Percentiles rank a stretch among this genome's conserved stretches.
Conservation (phyloP, 2,113 vertebrate genomes). For the Gallinago paraguaiae region DNA sequence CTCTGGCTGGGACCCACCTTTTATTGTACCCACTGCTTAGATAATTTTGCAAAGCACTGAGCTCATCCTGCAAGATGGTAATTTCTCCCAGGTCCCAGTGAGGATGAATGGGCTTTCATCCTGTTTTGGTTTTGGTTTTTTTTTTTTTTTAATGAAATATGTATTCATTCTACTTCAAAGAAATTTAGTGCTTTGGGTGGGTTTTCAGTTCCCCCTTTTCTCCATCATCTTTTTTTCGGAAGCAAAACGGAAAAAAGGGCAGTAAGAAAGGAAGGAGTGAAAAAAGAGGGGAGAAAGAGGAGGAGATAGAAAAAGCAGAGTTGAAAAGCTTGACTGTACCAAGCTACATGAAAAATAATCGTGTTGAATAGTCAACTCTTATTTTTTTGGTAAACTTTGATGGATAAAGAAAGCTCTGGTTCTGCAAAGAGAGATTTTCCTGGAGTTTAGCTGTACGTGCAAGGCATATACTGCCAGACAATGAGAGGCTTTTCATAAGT, state of each 20-base stretch:
- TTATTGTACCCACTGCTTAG: constrained; percentile 8
- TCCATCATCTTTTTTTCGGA: neutral
- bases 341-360: neutral
- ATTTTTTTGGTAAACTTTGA: too few species aligned
- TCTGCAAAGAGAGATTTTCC: neutral
- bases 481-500: neutral
- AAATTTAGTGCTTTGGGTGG: neutral
- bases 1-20: constrained; percentile 41
- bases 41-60: constrained; percentile 40
- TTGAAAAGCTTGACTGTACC: neutral
- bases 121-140: neutral
- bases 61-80: constrained; percentile 3
- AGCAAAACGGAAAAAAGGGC: neutral
- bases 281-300: neutral
- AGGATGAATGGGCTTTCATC: neutral
- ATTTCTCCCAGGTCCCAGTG: neutral
- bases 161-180: neutral
- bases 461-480: neutral
- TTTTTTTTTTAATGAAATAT: too few species aligned
- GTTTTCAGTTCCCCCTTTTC: neutral
- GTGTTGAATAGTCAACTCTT: neutral
- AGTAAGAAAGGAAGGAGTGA: neutral
- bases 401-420: neutral
- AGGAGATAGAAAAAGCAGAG: neutral
- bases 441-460: neutral